Evolutionary conservation across 2,888 invertebrate genomes (phyloP).

Genomic region (Lycophotia porphyrea): DNA sequence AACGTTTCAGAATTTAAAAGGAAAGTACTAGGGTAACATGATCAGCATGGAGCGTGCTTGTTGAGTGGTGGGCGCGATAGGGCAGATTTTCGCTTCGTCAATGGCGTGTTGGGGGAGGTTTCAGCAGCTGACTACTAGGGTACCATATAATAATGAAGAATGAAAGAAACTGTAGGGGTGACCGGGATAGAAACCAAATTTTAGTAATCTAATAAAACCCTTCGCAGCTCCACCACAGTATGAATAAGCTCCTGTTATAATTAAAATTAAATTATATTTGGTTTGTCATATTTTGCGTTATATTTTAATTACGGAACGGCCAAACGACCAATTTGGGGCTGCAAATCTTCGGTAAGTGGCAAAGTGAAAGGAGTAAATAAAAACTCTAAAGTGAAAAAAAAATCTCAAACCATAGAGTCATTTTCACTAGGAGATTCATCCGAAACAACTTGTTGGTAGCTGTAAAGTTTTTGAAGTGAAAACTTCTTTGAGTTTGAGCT

Average conservation of each 20-base stretch:
- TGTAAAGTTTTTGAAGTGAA: no score
- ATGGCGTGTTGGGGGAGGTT: constrained; percentile 5
- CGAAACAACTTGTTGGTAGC: not conserved
- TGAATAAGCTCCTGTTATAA: not conserved
- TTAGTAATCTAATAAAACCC: not conserved
- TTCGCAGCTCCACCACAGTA: not conserved
- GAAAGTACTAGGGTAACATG: constrained; percentile 22
- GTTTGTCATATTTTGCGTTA: not conserved
- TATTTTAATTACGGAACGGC: not conserved
- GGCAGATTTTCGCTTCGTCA: not conserved
- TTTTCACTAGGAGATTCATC: not conserved
- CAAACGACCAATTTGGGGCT: not conserved
- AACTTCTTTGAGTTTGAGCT: no score
- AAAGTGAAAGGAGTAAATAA: not conserved
- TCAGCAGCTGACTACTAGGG: not conserved
- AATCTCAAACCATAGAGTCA: not conserved
- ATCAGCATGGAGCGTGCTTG: not conserved
- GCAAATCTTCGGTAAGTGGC: not conserved
- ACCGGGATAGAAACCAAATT: not conserved
- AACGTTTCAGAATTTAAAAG: constrained; percentile 29
- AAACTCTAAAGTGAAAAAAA: not conserved
- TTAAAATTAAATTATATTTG: not conserved
- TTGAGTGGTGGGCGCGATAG: not conserved
- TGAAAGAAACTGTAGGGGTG: not conserved
- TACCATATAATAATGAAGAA: not conserved